Percentiles rank a stretch among this genome's conserved stretches.
These are phyloP conservation scores for Drosophila nebulosa DNA, from an alignment of 1,140 invertebrate species.

Conservation along the genomic window DNA sequence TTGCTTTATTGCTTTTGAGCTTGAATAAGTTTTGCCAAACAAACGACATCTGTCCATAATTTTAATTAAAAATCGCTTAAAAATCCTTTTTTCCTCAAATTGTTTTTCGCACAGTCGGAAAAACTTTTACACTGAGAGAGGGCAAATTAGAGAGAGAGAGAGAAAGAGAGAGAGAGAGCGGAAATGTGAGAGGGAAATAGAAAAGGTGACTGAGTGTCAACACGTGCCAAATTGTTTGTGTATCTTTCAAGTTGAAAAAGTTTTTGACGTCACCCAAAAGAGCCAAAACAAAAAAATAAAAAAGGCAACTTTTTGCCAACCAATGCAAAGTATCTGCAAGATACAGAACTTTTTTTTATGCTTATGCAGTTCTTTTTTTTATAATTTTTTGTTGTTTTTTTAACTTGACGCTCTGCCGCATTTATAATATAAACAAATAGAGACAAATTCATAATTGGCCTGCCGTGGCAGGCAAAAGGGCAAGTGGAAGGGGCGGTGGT, in stretches of 20 bases:
- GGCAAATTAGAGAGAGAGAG: not conserved
- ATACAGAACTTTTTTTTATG: slow-evolving; percentile 55
- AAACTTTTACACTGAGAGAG: slow-evolving; percentile 10
- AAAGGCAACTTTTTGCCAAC: slow-evolving; percentile 29
- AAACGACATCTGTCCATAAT: slow-evolving; percentile 64
- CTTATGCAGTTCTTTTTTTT: slow-evolving; percentile 59
- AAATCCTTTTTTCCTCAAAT: slow-evolving; percentile 46
- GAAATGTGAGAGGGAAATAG: not conserved
- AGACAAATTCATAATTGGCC: slow-evolving; percentile 52
- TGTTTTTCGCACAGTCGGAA: slow-evolving; percentile 29
- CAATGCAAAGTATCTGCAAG: slow-evolving; percentile 57
- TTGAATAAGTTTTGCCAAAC: slow-evolving; percentile 43
- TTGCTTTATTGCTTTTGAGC: slow-evolving; percentile 15
- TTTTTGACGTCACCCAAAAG: slow-evolving; percentile 34
- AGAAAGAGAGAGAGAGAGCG: not conserved
- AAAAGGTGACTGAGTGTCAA: slow-evolving; percentile 70
- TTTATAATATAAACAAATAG: slow-evolving; percentile 70
- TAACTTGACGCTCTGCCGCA: slow-evolving; percentile 43
- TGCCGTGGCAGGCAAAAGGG: not conserved
- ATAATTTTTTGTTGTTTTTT: slow-evolving; percentile 23
- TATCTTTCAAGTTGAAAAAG: slow-evolving; percentile 43
- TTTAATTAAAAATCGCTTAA: slow-evolving; percentile 78
- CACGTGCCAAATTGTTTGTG: slow-evolving; percentile 66
- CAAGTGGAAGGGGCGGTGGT: slow-evolving; percentile 8
- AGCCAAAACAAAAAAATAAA: slow-evolving; percentile 19